A percentile compares a stretch with the other conserved stretches of the same genome.
Conservation (phyloP, 2,113 vertebrate genomes). For the Calypte anna region DNA sequence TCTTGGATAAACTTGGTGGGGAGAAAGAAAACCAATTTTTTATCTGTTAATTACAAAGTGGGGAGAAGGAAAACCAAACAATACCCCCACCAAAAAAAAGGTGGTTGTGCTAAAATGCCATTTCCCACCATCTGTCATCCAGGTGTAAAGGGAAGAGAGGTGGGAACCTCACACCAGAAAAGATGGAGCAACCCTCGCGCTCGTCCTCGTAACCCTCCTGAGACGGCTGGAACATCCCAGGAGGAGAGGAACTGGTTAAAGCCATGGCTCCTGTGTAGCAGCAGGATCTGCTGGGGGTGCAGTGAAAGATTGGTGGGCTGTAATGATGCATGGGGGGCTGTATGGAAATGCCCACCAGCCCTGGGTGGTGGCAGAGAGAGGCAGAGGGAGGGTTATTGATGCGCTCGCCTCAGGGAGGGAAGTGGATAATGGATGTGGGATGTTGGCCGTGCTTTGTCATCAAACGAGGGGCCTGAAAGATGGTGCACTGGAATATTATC, state of each 20-base stretch:
- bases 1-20: constrained; percentile 45
- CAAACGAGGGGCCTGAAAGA: constrained; percentile 96
- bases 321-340: constrained; percentile 77
- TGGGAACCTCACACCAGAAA: rapidly evolving
- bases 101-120: not conserved
- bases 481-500: constrained; percentile 91
- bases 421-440: constrained; percentile 91
- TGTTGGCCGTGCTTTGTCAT: constrained; percentile 90
- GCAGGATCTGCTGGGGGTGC: constrained; percentile 48
- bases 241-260: constrained; percentile 68
- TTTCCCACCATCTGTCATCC: not conserved
- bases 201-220: not conserved
- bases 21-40: not conserved
- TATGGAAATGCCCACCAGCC: constrained; percentile 77
- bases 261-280: not conserved
- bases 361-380: constrained; percentile 50
- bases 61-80: not conserved
- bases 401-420: constrained; percentile 90
- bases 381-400: constrained; percentile 91
- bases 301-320: constrained; percentile 76
- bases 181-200: rapidly evolving
- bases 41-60: constrained; percentile 55
- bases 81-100: not conserved
- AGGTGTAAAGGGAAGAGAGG: not conserved
- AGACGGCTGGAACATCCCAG: not conserved